Evolutionary conservation across 2,113 vertebrate species (phyloP).

Genomic region (Rhadina sibilatrix): DNA sequence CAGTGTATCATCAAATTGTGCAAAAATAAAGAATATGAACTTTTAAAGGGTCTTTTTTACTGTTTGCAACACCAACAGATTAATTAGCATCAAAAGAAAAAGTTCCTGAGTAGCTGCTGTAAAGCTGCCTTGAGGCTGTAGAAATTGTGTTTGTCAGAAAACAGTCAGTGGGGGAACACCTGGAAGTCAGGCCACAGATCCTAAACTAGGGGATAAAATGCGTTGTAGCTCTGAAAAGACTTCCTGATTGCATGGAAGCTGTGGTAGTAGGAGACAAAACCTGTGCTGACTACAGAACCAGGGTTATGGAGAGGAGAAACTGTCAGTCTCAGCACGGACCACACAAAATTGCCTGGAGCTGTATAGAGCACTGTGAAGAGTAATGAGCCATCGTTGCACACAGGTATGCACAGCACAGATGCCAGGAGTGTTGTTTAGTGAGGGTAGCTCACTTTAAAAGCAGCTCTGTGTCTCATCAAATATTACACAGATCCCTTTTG

Average conservation of each 20-base stretch:
- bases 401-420: background rate
- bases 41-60: background rate
- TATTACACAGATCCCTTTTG: background rate
- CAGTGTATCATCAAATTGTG: background rate
- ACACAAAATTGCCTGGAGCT: background rate
- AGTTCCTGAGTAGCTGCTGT: background rate
- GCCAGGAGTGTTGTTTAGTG: background rate
- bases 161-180: accelerated
- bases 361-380: background rate
- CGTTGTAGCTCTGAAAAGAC: background rate
- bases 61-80: background rate
- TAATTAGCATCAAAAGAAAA: background rate
- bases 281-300: background rate
- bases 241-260: background rate
- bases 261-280: background rate
- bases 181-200: background rate
- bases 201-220: background rate
- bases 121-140: background rate
- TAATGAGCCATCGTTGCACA: background rate
- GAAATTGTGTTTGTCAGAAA: background rate
- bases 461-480: background rate
- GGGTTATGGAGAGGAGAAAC: background rate
- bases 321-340: background rate
- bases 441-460: background rate
- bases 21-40: background rate